Percentiles rank a stretch among this genome's conserved stretches.
Evolutionary conservation across 2,797 vertebrate genomes (phyloP).

Genomic region (Myotis vivesi): DNA sequence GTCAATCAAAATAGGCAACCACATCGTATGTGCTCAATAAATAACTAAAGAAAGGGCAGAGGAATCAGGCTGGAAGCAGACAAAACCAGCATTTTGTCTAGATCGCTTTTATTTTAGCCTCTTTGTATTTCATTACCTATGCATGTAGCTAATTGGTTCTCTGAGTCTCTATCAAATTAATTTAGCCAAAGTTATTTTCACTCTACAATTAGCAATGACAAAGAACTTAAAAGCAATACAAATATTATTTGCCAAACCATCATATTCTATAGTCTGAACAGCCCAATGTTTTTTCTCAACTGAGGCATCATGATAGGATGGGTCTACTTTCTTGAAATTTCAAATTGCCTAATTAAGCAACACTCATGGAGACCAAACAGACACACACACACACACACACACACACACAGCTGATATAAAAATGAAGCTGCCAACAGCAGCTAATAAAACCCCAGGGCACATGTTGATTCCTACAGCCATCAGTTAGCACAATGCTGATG

Average conservation of each 20-base stretch:
- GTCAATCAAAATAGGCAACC: neutral
- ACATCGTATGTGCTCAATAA: neutral
- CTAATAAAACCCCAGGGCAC: neutral
- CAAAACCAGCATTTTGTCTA: neutral
- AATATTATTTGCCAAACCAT: neutral
- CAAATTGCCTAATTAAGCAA: neutral
- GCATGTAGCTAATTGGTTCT: neutral
- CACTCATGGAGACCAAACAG: neutral
- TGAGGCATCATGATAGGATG: neutral
- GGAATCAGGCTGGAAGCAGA: neutral
- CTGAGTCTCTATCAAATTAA: conserved; percentile 36
- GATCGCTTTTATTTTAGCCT: neutral
- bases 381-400: neutral
- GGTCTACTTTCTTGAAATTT: conserved; percentile 1
- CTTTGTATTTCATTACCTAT: neutral
- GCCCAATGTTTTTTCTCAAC: neutral
- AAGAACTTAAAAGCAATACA: conserved; percentile 30
- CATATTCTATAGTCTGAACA: neutral
- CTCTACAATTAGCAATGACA: neutral
- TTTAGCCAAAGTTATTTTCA: conserved; percentile 11
- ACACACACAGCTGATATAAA: neutral
- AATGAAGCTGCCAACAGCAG: neutral
- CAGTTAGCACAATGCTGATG: neutral
- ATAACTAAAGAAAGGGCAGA: neutral
- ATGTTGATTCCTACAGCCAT: neutral